These are phyloP conservation scores for Dicaeum eximium DNA, from an alignment of 2,113 vertebrate genomes.

Conservation along the genomic window DNA sequence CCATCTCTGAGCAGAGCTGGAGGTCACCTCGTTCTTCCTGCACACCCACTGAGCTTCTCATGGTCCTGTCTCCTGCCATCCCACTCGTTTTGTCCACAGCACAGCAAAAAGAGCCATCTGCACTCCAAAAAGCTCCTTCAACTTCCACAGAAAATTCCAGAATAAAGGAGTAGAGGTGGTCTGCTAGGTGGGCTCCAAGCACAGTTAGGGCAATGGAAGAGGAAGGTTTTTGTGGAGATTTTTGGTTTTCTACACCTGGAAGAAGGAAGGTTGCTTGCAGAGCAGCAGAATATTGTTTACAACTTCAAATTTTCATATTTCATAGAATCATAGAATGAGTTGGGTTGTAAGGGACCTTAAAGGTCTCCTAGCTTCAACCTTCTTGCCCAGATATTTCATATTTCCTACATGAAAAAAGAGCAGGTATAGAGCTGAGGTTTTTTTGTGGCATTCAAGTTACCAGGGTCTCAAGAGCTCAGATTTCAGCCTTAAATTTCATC, in stretches of 20 bases:
- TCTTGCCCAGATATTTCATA: background rate
- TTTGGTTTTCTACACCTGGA: background rate
- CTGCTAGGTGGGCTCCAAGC: background rate
- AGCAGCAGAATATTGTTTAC: background rate
- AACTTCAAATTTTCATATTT: background rate
- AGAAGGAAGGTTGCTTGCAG: background rate
- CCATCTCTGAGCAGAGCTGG: background rate
- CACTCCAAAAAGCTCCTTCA: background rate
- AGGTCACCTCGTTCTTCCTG: background rate
- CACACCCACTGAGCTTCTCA: background rate
- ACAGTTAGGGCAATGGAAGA: background rate
- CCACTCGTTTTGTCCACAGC: background rate
- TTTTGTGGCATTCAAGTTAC: background rate
- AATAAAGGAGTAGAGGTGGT: background rate
- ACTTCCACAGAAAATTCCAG: background rate
- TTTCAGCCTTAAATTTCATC: background rate
- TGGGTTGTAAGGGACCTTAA: background rate
- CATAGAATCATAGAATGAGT: background rate
- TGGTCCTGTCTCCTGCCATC: background rate
- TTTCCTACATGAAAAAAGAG: background rate
- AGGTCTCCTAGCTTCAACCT: background rate
- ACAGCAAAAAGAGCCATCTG: background rate
- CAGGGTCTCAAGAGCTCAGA: background rate
- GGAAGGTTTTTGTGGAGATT: background rate
- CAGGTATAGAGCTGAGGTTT: background rate